Evolutionary conservation across 2,888 invertebrate species (phyloP), one percentile per base, ranked within the genome.

Genomic region (Notodonta ziczac): DNA sequence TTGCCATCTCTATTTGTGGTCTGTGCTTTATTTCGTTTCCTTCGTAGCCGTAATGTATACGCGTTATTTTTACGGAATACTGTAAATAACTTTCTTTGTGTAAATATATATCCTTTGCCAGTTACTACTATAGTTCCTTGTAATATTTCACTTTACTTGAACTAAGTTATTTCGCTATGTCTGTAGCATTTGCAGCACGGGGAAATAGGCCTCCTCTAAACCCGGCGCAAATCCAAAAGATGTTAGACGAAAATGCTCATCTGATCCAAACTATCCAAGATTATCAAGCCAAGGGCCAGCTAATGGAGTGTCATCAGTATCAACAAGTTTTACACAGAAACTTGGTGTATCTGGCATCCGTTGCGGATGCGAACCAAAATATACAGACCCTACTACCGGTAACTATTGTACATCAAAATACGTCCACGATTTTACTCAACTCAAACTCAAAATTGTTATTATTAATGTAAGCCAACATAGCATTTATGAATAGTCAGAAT

Each of bases 191-290:
- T 87, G 96, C 96, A 63, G 96, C 96, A 82, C 94, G 96, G 82
- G 96, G 96, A 61, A 95, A 95, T 83, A 95, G 96, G 66, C 95
- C 96, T 65, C 96, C 97, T 58, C 96, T 97, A 52, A 97, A 95
- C 86, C 96, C 97, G 65, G 96, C 96, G 57, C 97, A 97, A 90
- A 97, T 98, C 79, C 98, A 98, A 88, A 98, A 99, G 95, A 97
- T 99, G 96, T 94, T 99, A 65, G 99, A 99, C 93, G 99, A 99
- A 91, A 99, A 99, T 89, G 97, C 97, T 77, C 98, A 98, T 86
- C 94, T 99, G 54, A 99, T 99, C 80, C 98, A 99, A 94, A 98
- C 98, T 9, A 99, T 99, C 83, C 97, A 98, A 88, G 99, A 99
- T 77, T 99, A 97, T 91, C 99, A 99, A 92, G 97, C 96, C 72